Base-by-base conservation (phyloP, 2,888 invertebrate species). In the Apamea sordens region DNA sequence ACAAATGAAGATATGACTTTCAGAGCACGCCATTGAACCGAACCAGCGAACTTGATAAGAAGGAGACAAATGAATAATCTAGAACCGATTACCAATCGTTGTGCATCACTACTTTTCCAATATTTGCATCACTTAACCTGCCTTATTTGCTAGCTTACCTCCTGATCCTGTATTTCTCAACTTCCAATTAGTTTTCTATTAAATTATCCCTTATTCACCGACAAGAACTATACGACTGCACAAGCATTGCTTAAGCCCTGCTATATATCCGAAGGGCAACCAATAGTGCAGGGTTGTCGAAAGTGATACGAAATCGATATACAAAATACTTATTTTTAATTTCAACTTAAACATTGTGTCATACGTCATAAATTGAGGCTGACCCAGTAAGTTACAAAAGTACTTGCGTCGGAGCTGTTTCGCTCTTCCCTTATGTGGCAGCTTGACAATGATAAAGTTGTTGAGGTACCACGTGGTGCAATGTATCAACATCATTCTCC, bases 201-300 rank as follows among this genome's bases (percentile, higher is more conserved):
- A 63, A 44, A 18, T n/a, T 56, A 77, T 83, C 56, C 74, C 44
- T 84, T 50, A 67, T 85, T 53, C 84, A 77, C 32, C 73, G 75
- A 75, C 74, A 63, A 72, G 53, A 77, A 50, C 47, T 67, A 76
- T 13, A n/a, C 71, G 64, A 80, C 79, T 78, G 84, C 50, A n/a
- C 67, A 28, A 7, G 21, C 68, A 63, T 80, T 82, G 59, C 83
- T 24, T 63, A 83, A 79, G 75, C 65, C 78, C 72, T 76, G 81
- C 83, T 82, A 82, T 86, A 89, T 83, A 89, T 72, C 72, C 36
- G 80, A 85, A 83, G 75, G 85, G 84, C 83, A 69, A 41, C 7
- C 56, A 73, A 68, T 64, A 68, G 4, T n/a, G 1, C 70, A 86
- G 76, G 82, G 80, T 70, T 85, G 83, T 77, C 84, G 82, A 86